Conservation (phyloP, 2,888 invertebrate genomes). For the Cryptocephalus moraei region DNA sequence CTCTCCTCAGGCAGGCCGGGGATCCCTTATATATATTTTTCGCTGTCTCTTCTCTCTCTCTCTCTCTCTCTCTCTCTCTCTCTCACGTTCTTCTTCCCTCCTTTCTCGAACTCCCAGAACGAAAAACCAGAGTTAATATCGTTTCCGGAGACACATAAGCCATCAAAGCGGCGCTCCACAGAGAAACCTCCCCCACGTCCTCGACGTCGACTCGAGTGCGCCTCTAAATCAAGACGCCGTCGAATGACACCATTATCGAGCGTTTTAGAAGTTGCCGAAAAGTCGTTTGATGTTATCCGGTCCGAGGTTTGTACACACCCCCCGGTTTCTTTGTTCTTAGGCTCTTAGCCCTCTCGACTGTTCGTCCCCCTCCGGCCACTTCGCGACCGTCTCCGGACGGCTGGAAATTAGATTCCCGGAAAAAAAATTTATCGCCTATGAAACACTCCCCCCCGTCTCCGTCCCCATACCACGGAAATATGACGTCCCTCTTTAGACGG, state of each 20-base stretch:
- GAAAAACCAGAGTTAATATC: not conserved
- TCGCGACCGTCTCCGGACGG: too few relatives aligned
- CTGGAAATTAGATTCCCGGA: too few relatives aligned
- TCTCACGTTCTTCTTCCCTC: not conserved
- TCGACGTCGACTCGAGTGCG: constrained; percentile 17
- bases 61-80: not conserved
- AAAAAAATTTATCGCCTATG: too few relatives aligned
- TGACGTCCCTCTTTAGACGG: too few relatives aligned
- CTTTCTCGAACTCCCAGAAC: not conserved
- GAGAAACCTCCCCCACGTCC: not conserved
- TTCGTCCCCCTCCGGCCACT: too few relatives aligned
- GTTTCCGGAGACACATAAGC: not conserved
- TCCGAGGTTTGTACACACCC: constrained; percentile 28
- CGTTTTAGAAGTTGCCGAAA: constrained; percentile 24
- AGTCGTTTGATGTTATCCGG: constrained; percentile 29
- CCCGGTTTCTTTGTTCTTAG: constrained; percentile 22
- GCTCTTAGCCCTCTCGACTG: too few relatives aligned
- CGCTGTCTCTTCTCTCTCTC: not conserved
- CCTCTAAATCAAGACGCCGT: constrained; percentile 28
- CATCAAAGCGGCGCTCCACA: not conserved
- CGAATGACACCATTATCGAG: constrained; percentile 30
- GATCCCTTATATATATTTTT: too few relatives aligned
- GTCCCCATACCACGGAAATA: too few relatives aligned
- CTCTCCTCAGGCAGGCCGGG: too few relatives aligned
- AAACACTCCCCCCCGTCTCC: too few relatives aligned